Evolutionary conservation across 2,888 invertebrate genomes (phyloP).

Genomic region (Tinea pellionella): DNA sequence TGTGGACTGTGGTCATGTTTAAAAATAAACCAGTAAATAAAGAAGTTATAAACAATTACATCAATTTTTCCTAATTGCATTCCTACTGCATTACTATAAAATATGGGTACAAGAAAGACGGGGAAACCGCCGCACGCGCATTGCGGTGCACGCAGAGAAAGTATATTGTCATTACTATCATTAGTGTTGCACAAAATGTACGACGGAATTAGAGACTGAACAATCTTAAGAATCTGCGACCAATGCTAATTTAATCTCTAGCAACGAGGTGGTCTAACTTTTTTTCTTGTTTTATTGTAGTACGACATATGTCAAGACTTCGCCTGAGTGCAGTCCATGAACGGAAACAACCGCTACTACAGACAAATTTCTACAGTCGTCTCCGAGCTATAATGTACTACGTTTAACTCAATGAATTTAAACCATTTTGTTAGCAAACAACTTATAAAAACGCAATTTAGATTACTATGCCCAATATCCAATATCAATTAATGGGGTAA

Average conservation of each 20-base stretch:
- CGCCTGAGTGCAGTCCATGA: too few relatives aligned
- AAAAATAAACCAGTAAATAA: too few relatives aligned
- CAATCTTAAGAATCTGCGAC: not conserved
- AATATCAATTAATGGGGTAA: conserved; percentile 2
- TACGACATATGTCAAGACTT: too few relatives aligned
- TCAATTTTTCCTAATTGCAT: not conserved
- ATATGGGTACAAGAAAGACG: not conserved
- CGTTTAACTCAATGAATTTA: too few relatives aligned
- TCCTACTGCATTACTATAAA: not conserved
- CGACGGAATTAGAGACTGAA: conserved; percentile 2
- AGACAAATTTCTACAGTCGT: too few relatives aligned
- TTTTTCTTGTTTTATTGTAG: too few relatives aligned
- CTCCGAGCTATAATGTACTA: too few relatives aligned
- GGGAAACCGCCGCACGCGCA: conserved; percentile 12
- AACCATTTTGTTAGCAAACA: too few relatives aligned
- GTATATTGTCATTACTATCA: conserved; percentile 6
- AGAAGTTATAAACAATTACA: not conserved
- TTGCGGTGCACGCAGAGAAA: conserved; percentile 7
- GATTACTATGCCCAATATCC: not conserved
- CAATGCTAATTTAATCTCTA: not conserved
- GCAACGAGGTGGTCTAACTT: too few relatives aligned
- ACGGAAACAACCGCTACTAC: too few relatives aligned
- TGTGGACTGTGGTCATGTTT: too few relatives aligned
- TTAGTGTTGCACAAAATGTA: not conserved
- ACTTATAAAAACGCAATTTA: not conserved